Evolutionary conservation across 2,113 vertebrate species (phyloP), one percentile per base, ranked within the genome.

Genomic region (Columba janthina): DNA sequence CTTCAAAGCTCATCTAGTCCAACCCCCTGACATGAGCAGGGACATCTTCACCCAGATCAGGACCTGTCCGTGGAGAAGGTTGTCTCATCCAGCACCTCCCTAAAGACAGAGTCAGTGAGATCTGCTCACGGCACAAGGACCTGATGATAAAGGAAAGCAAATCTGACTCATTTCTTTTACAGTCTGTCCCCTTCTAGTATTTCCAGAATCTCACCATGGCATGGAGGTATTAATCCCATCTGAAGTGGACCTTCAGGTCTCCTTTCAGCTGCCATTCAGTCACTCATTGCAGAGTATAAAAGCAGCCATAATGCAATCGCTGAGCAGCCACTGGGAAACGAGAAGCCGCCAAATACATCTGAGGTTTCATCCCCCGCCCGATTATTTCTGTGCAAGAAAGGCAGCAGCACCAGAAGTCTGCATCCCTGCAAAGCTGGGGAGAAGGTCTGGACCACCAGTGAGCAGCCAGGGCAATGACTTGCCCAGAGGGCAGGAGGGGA

Each of bases 181-280:
- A 92, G 29, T 70, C 48, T 89, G 69, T 40, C 56, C 71, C 75
- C 87, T 89, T 96, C 78, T 91, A 93, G 58, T 89, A 74, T 97
- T 96, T 96, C 82, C 89, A 89, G 58, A 5, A 3, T 26, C 82
- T 85, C 90, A n/a, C 73, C 8, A 12, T 60, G 65, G 89, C 85
- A 76, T 13, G 19, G 53, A 93, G 76, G 78, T 53, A 90, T 95
- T 88, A 96, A 97, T 94, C 84, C 88, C 24, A 10, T 56, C 87
- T 86, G 78, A 96, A 78, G 77, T 29, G 88, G 86, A 82, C 61
- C 51, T 69, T 83, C 90, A 85, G 78, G 61, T 57, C 77, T 74
- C 21, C 10, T 65, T 53, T 67, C 18, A 28, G n/a, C 44, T 34
- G 18, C 44, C 1, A 2, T 40, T 60, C 70, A 14, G 21, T 48